Evolutionary conservation across 2,113 vertebrate genomes (phyloP).

Genomic region (Drymodes brunneopygia): DNA sequence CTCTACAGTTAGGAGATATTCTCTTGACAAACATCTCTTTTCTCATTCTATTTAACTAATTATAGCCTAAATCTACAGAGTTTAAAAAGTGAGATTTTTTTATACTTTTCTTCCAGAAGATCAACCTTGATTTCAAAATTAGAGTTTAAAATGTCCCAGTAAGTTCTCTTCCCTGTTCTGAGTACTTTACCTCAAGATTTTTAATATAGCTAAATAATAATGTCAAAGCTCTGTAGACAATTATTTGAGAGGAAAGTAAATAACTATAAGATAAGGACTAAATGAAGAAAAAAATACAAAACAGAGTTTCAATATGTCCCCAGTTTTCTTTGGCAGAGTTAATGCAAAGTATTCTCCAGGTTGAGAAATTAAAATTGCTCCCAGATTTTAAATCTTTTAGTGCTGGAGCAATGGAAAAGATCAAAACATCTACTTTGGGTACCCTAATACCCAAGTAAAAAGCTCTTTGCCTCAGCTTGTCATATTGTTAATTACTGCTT

Average conservation of each 20-base stretch:
- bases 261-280: background rate
- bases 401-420: background rate
- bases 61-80: background rate
- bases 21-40: background rate
- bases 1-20: background rate
- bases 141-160: background rate
- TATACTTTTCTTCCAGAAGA: background rate
- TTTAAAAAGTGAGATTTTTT: background rate
- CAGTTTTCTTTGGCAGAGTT: background rate
- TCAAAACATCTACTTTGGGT: background rate
- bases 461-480: background rate
- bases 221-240: background rate
- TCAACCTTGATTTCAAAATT: background rate
- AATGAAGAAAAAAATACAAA: background rate
- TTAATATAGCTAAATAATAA: background rate
- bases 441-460: background rate
- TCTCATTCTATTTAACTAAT: background rate
- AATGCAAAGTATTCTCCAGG: background rate
- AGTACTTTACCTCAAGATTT: background rate
- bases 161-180: background rate
- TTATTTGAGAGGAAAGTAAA: background rate
- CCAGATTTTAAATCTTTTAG: background rate
- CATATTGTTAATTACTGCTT: background rate
- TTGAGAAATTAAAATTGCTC: background rate
- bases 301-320: background rate